Evolutionary conservation across 2,113 vertebrate genomes (phyloP), one percentile per base, ranked within the genome.

Genomic region (Syngnathus typhle): DNA sequence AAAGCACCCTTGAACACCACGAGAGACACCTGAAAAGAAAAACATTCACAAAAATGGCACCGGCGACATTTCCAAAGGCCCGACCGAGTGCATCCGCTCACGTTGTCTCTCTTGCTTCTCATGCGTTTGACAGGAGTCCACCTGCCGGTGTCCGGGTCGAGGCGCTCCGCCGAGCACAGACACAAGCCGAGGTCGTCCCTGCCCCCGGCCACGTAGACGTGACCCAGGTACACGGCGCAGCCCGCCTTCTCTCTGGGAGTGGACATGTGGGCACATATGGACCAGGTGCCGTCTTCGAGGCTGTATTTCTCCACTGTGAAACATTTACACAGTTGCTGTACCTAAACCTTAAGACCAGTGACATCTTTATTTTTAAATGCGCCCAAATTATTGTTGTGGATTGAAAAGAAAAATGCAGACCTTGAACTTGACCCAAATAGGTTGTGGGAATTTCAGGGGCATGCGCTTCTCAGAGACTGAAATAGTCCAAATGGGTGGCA

Each of bases 261-360:
- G n/a, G 82, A 59, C 70, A 89, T 82, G 56, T 85, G 72, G 51
- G 82, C 58, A 52, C 87, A 88, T 27, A 69, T 55, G 1, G 60
- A 71, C 88, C 89, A 91, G 16, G 41, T 73, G 27, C 86, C 85
- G 2, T 90, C 88, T 64, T 46, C 36, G 1, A 81, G 87, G 76
- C 73, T 73, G 81, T 85, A 91, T 13, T 74, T 73, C 75, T 91
- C 91, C 79, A 91, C 87, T 90, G 80, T 32, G 65, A 46, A 61
- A 73, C 32, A 78, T 59, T 80, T 10, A 49, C 9, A 3, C 15
- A 32, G 16, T 23, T 32, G 41, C 2, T 68, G 43, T 73, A 66
- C 63, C 69, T 64, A 64, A 69, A 55, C 19, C 59, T 21, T n/a
- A 21, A 21, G 38, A 3, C 10, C 27, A 11, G 18, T 19, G 9